A percentile compares a stretch with the other conserved stretches of the same genome.
phyloP scores from a whole-genome alignment of 2,888 invertebrate species.

The Imbricaverruca yamaguchii region DNA sequence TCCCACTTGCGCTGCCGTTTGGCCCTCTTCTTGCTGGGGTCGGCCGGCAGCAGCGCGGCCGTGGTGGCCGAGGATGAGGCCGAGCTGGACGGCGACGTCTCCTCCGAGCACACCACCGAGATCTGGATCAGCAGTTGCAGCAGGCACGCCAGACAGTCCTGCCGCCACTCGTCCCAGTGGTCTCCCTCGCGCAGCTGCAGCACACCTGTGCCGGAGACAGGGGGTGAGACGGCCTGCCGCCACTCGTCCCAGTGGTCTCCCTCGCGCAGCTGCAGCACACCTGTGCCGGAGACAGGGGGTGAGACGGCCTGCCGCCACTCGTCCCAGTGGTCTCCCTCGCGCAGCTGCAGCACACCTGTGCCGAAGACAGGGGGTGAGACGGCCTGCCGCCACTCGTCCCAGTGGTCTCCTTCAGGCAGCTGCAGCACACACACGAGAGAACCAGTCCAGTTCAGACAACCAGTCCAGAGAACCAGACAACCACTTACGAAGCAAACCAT shows the following conservation, averaged over 20 bases:
- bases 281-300: not conserved
- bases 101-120: not conserved
- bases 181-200: constrained; percentile 38
- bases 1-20: constrained; percentile 21
- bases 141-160: constrained; percentile 82
- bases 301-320: constrained; percentile 76
- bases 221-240: no score
- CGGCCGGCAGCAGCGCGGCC: not conserved
- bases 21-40: constrained; percentile 9
- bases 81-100: not conserved
- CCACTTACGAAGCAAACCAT: no score
- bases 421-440: no score
- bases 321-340: constrained; percentile 41
- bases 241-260: not conserved
- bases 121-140: constrained; percentile 78
- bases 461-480: no score
- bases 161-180: constrained; percentile 72
- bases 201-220: constrained; percentile 33
- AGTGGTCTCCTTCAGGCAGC: no score
- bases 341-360: constrained; percentile 40
- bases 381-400: no score
- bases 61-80: not conserved
- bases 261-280: constrained; percentile 35
- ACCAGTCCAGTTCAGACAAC: no score
- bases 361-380: no score